Conservation (phyloP, 1,140 invertebrate species). For the Dendrolimus kikuchii region DNA sequence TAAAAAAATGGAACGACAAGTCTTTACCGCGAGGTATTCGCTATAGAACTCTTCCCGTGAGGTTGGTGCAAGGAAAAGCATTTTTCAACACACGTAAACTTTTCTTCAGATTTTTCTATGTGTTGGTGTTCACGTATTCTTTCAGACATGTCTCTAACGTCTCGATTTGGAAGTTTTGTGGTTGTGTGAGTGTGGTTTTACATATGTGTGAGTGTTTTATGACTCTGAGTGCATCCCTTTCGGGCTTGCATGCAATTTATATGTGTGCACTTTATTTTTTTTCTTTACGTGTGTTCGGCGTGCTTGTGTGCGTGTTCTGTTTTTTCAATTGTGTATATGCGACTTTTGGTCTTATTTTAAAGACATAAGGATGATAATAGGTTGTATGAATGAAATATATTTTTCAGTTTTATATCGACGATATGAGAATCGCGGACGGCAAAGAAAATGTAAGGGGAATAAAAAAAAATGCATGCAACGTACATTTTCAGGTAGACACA, state of each 20-base stretch:
- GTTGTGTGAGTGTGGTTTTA: slow-evolving; percentile 28
- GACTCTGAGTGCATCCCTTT: slow-evolving; percentile 71
- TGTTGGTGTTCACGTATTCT: slow-evolving; percentile 31
- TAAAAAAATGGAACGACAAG: slow-evolving; percentile 52
- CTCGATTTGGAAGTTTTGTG: slow-evolving; percentile 26
- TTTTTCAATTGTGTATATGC: slow-evolving; percentile 28
- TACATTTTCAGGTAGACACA: slow-evolving; percentile 72
- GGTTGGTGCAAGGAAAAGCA: slow-evolving; percentile 71
- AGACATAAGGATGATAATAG: slow-evolving; percentile 22
- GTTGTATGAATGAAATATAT: slow-evolving; percentile 47
- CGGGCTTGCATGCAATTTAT: slow-evolving; percentile 66
- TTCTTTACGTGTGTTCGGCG: slow-evolving; percentile 49
- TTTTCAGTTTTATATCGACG: slow-evolving; percentile 72
- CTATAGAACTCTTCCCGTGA: slow-evolving; percentile 71
- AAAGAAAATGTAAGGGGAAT: slow-evolving; percentile 68
- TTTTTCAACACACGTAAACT: slow-evolving; percentile 66
- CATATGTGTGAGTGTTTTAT: slow-evolving; percentile 60
- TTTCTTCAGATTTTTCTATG: slow-evolving; percentile 50
- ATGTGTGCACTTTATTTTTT: slow-evolving; percentile 70
- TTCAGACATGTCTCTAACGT: slow-evolving; percentile 37
- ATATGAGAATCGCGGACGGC: slow-evolving; percentile 71
- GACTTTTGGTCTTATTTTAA: slow-evolving; percentile 23
- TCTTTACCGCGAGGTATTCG: slow-evolving; percentile 72
- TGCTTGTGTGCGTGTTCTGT: slow-evolving; percentile 54
- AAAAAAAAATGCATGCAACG: slow-evolving; percentile 69